Conservation (phyloP, 2,797 vertebrate species). For the Trachurus trachurus region DNA sequence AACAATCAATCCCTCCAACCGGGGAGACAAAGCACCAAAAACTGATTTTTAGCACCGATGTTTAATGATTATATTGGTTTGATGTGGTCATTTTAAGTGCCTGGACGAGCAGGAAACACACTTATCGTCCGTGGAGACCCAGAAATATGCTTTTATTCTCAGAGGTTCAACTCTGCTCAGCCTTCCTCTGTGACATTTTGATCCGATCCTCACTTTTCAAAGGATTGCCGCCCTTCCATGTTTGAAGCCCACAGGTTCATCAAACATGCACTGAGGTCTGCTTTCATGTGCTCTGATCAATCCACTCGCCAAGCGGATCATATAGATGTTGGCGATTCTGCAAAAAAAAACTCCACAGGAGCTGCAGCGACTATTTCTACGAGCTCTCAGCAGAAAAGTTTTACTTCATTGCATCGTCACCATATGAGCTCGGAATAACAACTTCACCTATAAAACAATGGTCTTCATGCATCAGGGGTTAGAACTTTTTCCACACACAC, state of each 20-base stretch:
- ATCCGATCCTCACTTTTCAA: conserved; percentile 66
- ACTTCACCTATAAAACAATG: not conserved
- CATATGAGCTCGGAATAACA: not conserved
- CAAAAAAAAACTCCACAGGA: conserved; percentile 4
- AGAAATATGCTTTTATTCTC: conserved; percentile 17
- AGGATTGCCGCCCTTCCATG: conserved; percentile 46
- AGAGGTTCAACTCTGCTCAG: conserved; percentile 38
- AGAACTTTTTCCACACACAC: no score
- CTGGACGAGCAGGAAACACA: not conserved
- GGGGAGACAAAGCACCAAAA: not conserved
- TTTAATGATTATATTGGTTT: not conserved
- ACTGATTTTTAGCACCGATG: not conserved
- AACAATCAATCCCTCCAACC: not conserved
- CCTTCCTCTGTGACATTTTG: conserved; percentile 68
- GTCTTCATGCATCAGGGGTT: no score
- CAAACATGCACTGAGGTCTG: conserved; percentile 58
- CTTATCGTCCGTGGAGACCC: not conserved
- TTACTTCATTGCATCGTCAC: conserved; percentile 7
- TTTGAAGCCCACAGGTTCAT: conserved; percentile 68
- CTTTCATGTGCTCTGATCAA: conserved; percentile 74
- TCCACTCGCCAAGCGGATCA: conserved; percentile 2
- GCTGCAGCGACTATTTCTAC: not conserved
- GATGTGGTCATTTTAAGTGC: not conserved
- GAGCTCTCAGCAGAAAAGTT: not conserved
- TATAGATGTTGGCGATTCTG: not conserved